Evolutionary conservation across 2,797 vertebrate genomes (phyloP).

Genomic region (Muscicapa comitata): DNA sequence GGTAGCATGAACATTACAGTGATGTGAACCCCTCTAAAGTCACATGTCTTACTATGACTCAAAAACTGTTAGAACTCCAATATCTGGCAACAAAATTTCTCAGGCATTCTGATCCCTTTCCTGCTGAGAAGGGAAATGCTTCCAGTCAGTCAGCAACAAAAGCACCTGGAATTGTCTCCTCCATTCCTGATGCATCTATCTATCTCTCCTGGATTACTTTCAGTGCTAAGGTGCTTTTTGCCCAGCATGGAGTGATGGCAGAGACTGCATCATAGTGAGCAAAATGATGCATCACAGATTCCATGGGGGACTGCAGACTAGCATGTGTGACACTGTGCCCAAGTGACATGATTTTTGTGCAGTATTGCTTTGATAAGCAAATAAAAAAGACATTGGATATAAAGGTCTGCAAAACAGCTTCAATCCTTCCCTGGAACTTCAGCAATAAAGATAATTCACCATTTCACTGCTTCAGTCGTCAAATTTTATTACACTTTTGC

Average conservation of each 20-base stretch:
- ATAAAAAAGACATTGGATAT: background rate
- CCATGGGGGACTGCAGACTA: background rate
- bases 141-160: background rate
- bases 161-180: background rate
- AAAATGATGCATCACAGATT: background rate
- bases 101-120: background rate
- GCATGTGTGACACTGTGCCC: background rate
- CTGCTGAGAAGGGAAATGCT: background rate
- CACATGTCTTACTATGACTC: background rate
- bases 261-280: background rate
- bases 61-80: background rate
- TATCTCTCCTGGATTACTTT: background rate
- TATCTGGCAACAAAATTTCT: background rate
- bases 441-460: background rate
- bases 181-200: background rate
- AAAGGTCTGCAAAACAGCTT: background rate
- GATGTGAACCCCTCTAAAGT: background rate
- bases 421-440: background rate
- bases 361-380: background rate
- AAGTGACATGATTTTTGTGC: background rate
- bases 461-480: conserved; percentile 20
- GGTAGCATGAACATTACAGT: background rate
- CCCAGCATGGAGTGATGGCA: background rate
- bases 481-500: conserved; percentile 18
- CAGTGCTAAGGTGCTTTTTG: background rate